Base-by-base conservation (phyloP, 2,797 vertebrate genomes). In the Tragelaphus oryx region DNA sequence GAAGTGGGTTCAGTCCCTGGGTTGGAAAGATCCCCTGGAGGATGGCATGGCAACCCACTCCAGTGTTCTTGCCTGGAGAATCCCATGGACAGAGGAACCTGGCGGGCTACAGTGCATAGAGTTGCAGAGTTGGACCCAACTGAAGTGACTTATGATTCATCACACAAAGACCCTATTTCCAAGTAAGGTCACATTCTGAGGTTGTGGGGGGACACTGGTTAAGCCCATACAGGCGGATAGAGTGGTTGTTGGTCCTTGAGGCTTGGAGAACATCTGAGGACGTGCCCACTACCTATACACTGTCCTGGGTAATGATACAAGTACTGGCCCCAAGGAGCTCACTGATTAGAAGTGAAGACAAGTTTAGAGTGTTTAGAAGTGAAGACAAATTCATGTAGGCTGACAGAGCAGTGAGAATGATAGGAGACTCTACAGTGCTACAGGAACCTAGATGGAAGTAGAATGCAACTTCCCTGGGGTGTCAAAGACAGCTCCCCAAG, bases 251-350 rank as follows among this genome's bases (percentile, higher is more conserved):
- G 16, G 33, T 60, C 14, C 2, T 41, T 28, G n/a, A 11, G 46
- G 30, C 22, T 59, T 37, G 26, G 46, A n/a, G 60, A 87, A 75
- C 14, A 14, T 76, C 14, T 20, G 41, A 50, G 33, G 30, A 44
- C 0, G 6, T 44, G 4, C 52, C 59, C 12, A 14, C 3, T 24
- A 0, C 1, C 8, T 41, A 16, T 54, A 5, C 14, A 30, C 20
- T 54, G 3, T 30, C 10, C 3, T 76, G 33, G 48, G 30, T 26
- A 48, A 78, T 65, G 81, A 26, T 6, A 12, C 4, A 16, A 60
- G 14, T 37, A 26, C n/a, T 10, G 79, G n/a, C 7, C 9, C 83
- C 33, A 9, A 20, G 50, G 33, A 80, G 0, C 50, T 84, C n/a
- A 26, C 37, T n/a, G 17, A 71, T n/a, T 54, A 33, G 28, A 71